Base-by-base conservation (phyloP, 2,797 vertebrate species). In the Vespertilio murinus region DNA sequence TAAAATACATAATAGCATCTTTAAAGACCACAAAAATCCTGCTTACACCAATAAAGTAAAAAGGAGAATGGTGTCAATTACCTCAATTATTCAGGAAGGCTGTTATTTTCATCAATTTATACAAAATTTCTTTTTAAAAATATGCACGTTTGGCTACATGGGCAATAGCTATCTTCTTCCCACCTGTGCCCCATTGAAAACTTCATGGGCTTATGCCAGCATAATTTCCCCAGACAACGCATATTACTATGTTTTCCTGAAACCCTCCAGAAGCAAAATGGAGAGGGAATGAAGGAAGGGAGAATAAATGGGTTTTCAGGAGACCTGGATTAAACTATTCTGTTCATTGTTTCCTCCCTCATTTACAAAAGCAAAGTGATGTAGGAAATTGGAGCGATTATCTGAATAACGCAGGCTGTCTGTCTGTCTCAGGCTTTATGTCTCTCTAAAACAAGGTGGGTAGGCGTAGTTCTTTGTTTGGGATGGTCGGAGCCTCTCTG, bases 81-180 rank as follows among this genome's bases (percentile, higher is more conserved):
- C 74, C 81, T 93, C 71, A 73, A 0, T 85, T 95, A 94, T 94
- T 90, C 86, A 86, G 47, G 23, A 91, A 95, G 83, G n/a, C 78
- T 83, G 59, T 95, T 74, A 95, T 95, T 95, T 92, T 77, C 59
- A 40, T 90, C 88, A 89, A 94, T 97, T 97, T 94, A 75, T 92
- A 86, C 73, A 84, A 42, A 90, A 17, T 85, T 92, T 86, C 65
- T 52, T 71, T 87, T 71, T 88, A 90, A 92, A 95, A 91, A 86
- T 25, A 83, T 25, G 77, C 94, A 74, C 0, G 0, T 96, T 92
- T 95, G 74, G 35, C 81, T 95, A 93, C 94, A 69, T 11, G 45
- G 88, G 65, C 75, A 96, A 92, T 93, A 97, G 90, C 92, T 97
- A 88, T 79, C 22, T 67, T 90, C 74, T 84, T 86, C 28, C 94